phyloP scores from a whole-genome alignment of 2,113 vertebrate genomes.

The Labeo rohita region DNA sequence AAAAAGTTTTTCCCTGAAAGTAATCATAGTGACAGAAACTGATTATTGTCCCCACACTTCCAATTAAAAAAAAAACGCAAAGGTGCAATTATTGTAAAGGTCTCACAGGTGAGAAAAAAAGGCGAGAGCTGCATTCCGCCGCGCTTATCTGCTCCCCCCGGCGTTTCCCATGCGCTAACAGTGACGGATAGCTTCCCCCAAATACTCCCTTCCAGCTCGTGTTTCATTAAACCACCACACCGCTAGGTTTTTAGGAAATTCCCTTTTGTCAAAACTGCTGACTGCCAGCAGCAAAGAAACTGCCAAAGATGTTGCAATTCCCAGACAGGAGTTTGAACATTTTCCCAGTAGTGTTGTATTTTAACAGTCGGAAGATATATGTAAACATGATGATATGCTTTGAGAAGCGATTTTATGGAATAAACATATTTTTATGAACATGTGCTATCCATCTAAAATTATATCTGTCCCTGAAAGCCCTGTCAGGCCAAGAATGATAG shows the following conservation, averaged over 20 bases:
- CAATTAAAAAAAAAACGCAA: not conserved
- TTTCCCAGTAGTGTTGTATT: constrained; percentile 26
- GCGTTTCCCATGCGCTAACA: constrained; percentile 40
- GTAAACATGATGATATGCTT: constrained; percentile 12
- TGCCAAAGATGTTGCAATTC: not conserved
- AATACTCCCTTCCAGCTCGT: constrained; percentile 33
- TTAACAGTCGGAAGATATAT: constrained; percentile 1
- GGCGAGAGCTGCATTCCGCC: constrained; percentile 30
- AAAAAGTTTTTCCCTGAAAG: not conserved
- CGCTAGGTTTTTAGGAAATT: constrained; percentile 41
- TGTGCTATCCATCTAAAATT: not conserved
- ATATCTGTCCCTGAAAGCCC: not conserved
- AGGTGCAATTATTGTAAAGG: not conserved
- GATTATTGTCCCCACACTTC: not conserved
- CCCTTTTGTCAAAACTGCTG: constrained; percentile 46
- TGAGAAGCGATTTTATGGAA: not conserved
- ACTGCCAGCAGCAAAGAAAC: constrained; percentile 42
- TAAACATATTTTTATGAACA: not conserved
- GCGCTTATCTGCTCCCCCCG: constrained; percentile 39
- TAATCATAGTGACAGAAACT: not conserved
- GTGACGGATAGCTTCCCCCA: constrained; percentile 20
- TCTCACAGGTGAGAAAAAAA: constrained; percentile 39
- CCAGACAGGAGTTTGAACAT: not conserved
- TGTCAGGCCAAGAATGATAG: not conserved
- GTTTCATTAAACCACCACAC: constrained; percentile 42